These are phyloP conservation scores for Palythoa grandis DNA, from an alignment of 92 coral and sea anemone genomes.

Conservation along the genomic window DNA sequence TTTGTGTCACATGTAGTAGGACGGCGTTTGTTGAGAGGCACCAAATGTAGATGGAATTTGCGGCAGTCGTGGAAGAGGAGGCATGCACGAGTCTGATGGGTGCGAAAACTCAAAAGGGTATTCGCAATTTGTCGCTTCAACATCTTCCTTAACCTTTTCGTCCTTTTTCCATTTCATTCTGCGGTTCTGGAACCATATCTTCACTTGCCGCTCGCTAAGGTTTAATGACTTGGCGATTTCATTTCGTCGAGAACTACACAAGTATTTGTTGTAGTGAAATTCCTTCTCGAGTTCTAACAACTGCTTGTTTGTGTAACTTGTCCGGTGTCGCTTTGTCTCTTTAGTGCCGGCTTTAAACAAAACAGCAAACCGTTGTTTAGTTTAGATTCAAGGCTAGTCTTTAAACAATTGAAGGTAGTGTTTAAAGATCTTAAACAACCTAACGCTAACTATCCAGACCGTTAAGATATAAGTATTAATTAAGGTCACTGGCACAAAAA, in stretches of 20 bases:
- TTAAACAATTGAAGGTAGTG: neutral
- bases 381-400: neutral
- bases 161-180: constrained; percentile 98
- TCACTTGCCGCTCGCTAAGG: constrained; percentile 92
- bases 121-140: constrained; percentile 51
- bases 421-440: neutral
- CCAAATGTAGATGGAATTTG: constrained; percentile 38
- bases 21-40: constrained; percentile 17
- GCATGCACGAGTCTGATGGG: constrained; percentile 45
- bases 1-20: constrained; percentile 23
- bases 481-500: neutral
- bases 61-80: constrained; percentile 39
- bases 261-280: constrained; percentile 91
- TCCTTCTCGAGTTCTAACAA: constrained; percentile 92
- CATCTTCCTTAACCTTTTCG: constrained; percentile 78
- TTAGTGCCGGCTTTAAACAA: constrained; percentile 32
- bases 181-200: constrained; percentile 97
- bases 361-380: neutral
- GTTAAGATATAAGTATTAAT: neutral
- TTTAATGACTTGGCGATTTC: constrained; percentile 90
- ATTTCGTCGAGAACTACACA: constrained; percentile 89
- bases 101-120: constrained; percentile 37
- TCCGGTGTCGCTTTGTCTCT: constrained; percentile 81
- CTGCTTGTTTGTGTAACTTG: constrained; percentile 96
- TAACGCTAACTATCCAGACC: neutral